Evolutionary conservation across 1,140 invertebrate species (phyloP).

Genomic region (Panagrolaimus sp.): DNA sequence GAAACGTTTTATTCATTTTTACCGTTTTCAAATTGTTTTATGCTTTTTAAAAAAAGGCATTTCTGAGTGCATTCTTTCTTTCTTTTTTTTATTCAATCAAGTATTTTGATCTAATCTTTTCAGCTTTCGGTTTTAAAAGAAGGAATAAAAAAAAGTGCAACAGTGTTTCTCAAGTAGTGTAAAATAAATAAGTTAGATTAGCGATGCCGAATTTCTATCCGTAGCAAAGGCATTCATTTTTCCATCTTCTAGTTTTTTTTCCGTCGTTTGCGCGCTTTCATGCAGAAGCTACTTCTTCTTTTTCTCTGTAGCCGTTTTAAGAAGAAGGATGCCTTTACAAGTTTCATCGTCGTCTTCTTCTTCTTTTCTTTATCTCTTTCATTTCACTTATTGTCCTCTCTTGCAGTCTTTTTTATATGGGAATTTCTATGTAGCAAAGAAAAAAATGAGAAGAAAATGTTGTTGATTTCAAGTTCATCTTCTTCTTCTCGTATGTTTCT

Average conservation of each 20-base stretch:
- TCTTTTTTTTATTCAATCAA: constrained; percentile 10
- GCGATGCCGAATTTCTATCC: constrained; percentile 4
- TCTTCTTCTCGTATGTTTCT: no score
- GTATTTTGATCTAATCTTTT: constrained; percentile 9
- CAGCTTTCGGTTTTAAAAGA: background rate
- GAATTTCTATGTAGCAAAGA: no score
- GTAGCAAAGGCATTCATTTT: background rate
- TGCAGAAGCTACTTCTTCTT: background rate
- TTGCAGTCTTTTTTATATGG: background rate
- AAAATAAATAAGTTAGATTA: constrained; percentile 9
- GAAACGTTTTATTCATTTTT: background rate
- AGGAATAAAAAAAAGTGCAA: background rate
- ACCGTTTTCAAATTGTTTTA: constrained; percentile 14
- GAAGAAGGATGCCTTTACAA: no score
- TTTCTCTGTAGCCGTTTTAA: background rate
- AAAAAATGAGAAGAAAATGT: no score
- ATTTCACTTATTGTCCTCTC: no score
- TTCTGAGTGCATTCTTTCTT: background rate
- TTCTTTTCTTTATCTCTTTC: no score
- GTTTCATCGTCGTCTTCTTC: no score
- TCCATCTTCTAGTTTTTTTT: background rate
- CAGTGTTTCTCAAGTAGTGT: background rate
- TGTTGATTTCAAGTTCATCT: no score
- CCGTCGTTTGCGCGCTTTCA: constrained; percentile 10
- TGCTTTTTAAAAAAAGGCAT: background rate